Conservation (phyloP, 1,140 invertebrate species). For the Euura lappo region DNA sequence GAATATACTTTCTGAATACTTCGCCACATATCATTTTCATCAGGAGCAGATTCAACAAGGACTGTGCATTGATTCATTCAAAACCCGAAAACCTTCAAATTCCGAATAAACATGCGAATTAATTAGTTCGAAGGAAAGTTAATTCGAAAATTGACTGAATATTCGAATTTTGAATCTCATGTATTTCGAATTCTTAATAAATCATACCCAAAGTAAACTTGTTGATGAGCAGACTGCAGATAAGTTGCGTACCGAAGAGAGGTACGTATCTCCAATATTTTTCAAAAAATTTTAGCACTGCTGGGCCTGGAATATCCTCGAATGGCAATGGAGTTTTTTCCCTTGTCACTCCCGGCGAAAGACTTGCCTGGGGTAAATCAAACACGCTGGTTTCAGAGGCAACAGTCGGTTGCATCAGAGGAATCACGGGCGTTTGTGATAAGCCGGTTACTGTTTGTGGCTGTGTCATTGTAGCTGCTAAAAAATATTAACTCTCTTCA, state of each 20-base stretch:
- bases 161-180: conserved; percentile 16
- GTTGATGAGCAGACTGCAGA: conserved; percentile 64
- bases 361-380: conserved; percentile 12
- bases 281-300: conserved; percentile 62
- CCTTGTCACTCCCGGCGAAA: not conserved
- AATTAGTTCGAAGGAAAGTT: conserved; percentile 3
- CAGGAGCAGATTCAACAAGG: no score
- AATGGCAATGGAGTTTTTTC: conserved; percentile 54
- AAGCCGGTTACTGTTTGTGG: not conserved
- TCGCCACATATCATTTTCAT: conserved; percentile 9
- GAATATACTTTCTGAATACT: conserved; percentile 21
- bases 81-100: conserved; percentile 28
- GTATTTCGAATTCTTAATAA: conserved; percentile 35
- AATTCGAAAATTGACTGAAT: conserved; percentile 8
- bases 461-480: conserved; percentile 10
- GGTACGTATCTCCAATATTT: conserved; percentile 67
- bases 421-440: conserved; percentile 3
- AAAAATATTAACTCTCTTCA: not conserved
- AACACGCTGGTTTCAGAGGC: conserved; percentile 10
- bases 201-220: conserved; percentile 64
- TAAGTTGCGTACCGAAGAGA: conserved; percentile 67
- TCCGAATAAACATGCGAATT: conserved; percentile 43
- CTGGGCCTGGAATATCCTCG: conserved; percentile 69
- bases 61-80: not conserved
- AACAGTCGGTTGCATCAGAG: not conserved